Conservation (phyloP, 2,888 invertebrate species). For the Drosophila borealis region DNA sequence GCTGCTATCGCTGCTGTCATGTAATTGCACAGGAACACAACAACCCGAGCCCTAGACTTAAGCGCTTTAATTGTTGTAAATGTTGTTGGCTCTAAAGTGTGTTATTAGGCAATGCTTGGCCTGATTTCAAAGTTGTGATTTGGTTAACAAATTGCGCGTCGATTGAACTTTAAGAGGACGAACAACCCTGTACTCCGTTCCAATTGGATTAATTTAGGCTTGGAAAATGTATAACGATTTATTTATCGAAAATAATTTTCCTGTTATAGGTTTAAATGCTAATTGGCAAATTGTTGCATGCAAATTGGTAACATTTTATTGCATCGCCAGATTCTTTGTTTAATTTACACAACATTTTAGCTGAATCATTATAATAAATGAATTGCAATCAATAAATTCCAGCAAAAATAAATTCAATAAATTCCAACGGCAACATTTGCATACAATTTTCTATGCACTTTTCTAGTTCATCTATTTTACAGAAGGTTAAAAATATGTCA, state of each 20-base stretch:
- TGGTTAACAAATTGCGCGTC: neutral
- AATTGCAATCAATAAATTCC: neutral
- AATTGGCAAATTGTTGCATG: neutral
- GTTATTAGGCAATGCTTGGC: slow-evolving; percentile 7
- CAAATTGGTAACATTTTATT: neutral
- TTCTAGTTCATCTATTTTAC: no score
- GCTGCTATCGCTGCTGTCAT: slow-evolving; percentile 63
- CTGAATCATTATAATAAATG: neutral
- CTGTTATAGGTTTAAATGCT: neutral
- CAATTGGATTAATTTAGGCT: no score
- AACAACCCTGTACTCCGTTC: no score
- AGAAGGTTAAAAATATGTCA: no score
- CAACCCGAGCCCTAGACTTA: slow-evolving; percentile 35
- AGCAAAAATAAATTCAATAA: neutral
- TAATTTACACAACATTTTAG: neutral
- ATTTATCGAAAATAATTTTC: neutral
- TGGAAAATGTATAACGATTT: no score
- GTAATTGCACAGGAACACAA: slow-evolving; percentile 67
- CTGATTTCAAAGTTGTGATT: neutral
- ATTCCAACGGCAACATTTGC: neutral
- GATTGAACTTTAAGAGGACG: neutral
- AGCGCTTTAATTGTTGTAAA: slow-evolving; percentile 49
- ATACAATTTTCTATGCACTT: no score
- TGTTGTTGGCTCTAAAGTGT: slow-evolving; percentile 30
- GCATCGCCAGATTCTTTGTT: neutral